Evolutionary conservation across 64 coral and sea anemone species (phyloP).

Genomic region (Platygyra sinensis): DNA sequence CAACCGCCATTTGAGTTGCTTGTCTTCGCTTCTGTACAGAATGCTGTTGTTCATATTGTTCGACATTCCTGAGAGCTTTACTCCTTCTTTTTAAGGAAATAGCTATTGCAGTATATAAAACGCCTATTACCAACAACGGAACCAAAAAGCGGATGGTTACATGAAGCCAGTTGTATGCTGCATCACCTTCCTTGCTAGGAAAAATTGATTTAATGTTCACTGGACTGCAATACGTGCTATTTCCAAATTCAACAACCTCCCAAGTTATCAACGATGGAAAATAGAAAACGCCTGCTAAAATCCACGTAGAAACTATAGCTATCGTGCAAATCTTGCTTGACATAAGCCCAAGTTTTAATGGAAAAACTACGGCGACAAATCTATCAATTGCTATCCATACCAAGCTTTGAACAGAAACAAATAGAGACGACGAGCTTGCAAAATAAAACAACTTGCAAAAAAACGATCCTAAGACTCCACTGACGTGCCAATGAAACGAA

Average conservation of each 20-base stretch:
- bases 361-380: no score
- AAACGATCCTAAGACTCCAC: background rate
- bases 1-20: background rate
- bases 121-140: background rate
- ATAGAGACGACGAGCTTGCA: background rate
- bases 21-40: no score
- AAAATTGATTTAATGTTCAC: no score
- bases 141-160: background rate
- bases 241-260: background rate
- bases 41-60: no score
- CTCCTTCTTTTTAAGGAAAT: background rate
- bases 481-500: background rate
- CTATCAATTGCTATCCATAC: slow-evolving; percentile 21
- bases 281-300: no score
- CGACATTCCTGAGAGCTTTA: background rate
- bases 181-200: background rate
- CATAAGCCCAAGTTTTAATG: no score
- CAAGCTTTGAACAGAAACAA: background rate
- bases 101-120: background rate
- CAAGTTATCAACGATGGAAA: background rate
- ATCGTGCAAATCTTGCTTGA: no score
- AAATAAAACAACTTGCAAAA: background rate
- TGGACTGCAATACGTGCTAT: no score
- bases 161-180: background rate
- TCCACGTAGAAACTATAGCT: no score